Evolutionary conservation across 1,140 invertebrate genomes (phyloP).

Genomic region (Aphis craccivora): DNA sequence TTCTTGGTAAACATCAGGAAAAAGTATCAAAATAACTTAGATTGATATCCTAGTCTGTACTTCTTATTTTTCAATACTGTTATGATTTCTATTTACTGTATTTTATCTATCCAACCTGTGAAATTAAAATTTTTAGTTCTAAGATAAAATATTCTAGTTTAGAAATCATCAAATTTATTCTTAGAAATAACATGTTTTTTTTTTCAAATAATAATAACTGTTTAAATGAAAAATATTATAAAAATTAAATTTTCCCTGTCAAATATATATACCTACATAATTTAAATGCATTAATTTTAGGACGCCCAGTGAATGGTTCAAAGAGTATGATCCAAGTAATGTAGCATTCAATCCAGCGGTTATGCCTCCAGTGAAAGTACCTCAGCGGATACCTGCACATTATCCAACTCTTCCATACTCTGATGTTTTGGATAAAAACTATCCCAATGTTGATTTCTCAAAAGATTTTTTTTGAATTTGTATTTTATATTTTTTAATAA

Average conservation of each 20-base stretch:
- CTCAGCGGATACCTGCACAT: constrained; percentile 41
- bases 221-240: not conserved
- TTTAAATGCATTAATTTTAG: constrained; percentile 63
- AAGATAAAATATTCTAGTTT: no score
- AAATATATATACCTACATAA: not conserved
- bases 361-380: constrained; percentile 65
- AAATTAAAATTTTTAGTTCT: not conserved
- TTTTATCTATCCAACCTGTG: not conserved
- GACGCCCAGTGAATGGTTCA: constrained; percentile 67
- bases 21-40: no score
- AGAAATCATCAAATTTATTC: no score
- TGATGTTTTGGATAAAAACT: constrained; percentile 45
- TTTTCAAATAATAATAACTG: not conserved
- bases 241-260: not conserved
- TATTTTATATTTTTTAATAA: not conserved
- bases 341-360: constrained; percentile 74
- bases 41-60: no score
- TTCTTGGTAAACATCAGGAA: no score
- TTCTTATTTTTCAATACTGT: no score
- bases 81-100: no score
- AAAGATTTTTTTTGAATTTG: constrained; percentile 51
- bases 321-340: constrained; percentile 70
- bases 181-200: not conserved
- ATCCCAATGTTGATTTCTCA: constrained; percentile 30
- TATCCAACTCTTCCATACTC: constrained; percentile 32